Evolutionary conservation across 92 coral and sea anemone genomes (phyloP).

Genomic region (Diadumene lineata): DNA sequence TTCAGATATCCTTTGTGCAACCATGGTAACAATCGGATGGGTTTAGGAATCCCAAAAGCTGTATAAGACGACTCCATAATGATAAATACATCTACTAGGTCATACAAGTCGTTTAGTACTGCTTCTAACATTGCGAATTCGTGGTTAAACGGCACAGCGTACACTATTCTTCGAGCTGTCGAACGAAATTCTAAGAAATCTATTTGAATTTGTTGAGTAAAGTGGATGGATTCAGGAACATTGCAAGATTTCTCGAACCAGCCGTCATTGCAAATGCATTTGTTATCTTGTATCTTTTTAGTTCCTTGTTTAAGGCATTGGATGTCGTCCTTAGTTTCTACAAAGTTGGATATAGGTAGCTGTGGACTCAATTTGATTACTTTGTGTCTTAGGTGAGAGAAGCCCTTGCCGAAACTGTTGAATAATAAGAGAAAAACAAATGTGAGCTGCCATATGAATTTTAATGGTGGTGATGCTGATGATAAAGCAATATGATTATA

Average conservation of each 20-base stretch:
- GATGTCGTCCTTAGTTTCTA: slow-evolving; percentile 13
- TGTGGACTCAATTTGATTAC: slow-evolving; percentile 10
- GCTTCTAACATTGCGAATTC: slow-evolving; percentile 49
- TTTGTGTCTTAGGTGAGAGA: slow-evolving; percentile 20
- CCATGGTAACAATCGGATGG: slow-evolving; percentile 26
- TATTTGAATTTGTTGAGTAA: slow-evolving; percentile 16
- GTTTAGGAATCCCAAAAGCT: slow-evolving; percentile 36
- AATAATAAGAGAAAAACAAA: background rate
- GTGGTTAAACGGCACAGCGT: slow-evolving; percentile 46
- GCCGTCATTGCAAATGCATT: slow-evolving; percentile 25
- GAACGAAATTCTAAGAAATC: slow-evolving; percentile 30
- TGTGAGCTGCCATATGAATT: background rate
- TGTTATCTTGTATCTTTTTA: background rate
- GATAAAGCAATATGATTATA: background rate
- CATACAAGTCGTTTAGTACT: slow-evolving; percentile 31
- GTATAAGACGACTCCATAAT: slow-evolving; percentile 36
- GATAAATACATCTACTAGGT: slow-evolving; percentile 40
- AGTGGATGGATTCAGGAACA: slow-evolving; percentile 40
- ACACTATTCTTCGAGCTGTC: slow-evolving; percentile 24
- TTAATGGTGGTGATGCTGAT: background rate
- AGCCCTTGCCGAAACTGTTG: slow-evolving; percentile 18
- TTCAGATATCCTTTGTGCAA: slow-evolving; percentile 39
- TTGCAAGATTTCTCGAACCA: slow-evolving; percentile 39
- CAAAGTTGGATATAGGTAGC: slow-evolving; percentile 20
- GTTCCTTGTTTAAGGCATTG: slow-evolving; percentile 39